Percentiles rank a stretch among this genome's conserved stretches.
Conservation (phyloP, 2,888 invertebrate species). For the Phalera bucephala region DNA sequence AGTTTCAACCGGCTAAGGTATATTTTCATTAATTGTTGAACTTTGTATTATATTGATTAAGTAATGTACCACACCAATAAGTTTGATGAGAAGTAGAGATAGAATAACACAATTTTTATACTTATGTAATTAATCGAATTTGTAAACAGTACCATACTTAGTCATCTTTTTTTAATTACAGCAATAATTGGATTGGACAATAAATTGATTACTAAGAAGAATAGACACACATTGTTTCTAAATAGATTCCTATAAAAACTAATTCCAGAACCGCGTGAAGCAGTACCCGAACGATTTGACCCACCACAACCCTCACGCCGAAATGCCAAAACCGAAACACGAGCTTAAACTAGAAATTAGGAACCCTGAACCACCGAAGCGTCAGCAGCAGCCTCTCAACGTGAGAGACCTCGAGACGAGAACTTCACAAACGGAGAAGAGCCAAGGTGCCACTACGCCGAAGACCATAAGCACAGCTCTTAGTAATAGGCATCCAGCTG, state of each 20-base stretch:
- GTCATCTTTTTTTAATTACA: too few relatives aligned
- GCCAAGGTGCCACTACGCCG: conserved; percentile 82
- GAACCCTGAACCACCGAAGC: conserved; percentile 65
- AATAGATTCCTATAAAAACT: background rate
- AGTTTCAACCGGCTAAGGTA: conserved; percentile 72
- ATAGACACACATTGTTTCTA: too few relatives aligned
- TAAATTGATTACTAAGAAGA: too few relatives aligned
- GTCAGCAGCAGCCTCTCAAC: conserved; percentile 63
- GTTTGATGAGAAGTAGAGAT: too few relatives aligned
- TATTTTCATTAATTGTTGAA: too few relatives aligned
- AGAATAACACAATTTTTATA: too few relatives aligned
- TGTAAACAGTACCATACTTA: too few relatives aligned
- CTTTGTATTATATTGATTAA: too few relatives aligned
- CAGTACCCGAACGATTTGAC: conserved; percentile 69
- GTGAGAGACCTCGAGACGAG: conserved; percentile 63
- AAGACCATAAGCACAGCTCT: conserved; percentile 88
- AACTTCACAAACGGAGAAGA: conserved; percentile 73
- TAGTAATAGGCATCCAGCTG: conserved; percentile 88
- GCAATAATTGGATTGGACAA: too few relatives aligned
- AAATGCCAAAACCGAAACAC: conserved; percentile 66
- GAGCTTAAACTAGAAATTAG: conserved; percentile 71
- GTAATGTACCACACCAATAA: too few relatives aligned
- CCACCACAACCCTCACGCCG: conserved; percentile 76
- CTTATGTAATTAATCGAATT: too few relatives aligned
- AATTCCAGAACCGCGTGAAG: conserved; percentile 71